phyloP scores from a whole-genome alignment of 2,113 vertebrate species.

The Bubo scandiacus region DNA sequence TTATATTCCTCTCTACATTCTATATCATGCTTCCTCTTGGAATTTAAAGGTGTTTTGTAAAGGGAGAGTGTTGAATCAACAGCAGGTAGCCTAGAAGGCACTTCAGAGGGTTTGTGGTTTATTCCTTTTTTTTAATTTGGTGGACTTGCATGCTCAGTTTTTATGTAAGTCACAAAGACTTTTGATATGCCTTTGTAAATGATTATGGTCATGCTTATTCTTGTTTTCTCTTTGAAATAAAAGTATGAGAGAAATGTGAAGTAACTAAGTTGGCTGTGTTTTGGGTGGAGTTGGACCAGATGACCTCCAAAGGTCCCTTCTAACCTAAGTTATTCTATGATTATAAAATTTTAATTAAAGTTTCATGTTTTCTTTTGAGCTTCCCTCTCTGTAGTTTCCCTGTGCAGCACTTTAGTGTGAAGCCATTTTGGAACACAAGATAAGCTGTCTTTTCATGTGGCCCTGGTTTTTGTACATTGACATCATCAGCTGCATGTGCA shows the following conservation, averaged over 20 bases:
- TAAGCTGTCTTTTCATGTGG: background rate
- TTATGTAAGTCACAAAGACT: background rate
- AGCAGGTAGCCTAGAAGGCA: background rate
- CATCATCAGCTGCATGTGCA: background rate
- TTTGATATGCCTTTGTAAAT: background rate
- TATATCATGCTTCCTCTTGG: background rate
- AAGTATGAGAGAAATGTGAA: background rate
- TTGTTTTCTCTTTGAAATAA: background rate
- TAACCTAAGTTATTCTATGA: background rate
- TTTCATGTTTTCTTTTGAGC: background rate
- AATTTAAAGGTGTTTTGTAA: background rate
- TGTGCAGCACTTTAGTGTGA: background rate
- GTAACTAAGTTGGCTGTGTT: background rate
- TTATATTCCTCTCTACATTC: background rate
- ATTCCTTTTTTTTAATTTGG: background rate
- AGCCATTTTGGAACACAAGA: background rate
- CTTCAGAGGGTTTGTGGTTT: background rate
- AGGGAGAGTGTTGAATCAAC: background rate
- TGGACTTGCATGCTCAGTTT: background rate
- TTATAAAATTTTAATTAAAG: background rate
- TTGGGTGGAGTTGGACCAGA: background rate
- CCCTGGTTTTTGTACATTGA: background rate
- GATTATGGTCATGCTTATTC: background rate
- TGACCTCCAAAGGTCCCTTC: background rate
- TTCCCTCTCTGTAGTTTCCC: background rate